Base-by-base conservation (phyloP, 2,113 vertebrate genomes). In the Melanerpes formicivorus region DNA sequence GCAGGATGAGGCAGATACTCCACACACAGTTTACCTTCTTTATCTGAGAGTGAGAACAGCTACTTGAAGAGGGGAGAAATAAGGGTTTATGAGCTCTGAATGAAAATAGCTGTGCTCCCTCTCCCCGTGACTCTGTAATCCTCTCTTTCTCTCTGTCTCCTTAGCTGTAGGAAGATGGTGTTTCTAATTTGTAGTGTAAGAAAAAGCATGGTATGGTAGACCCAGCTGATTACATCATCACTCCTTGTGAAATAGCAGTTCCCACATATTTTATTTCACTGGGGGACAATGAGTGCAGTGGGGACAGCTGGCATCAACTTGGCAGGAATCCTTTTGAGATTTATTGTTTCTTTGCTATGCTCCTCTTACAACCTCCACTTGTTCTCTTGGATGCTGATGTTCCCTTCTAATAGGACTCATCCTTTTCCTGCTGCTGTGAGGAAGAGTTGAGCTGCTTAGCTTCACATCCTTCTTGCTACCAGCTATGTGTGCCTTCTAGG, bases 241-340 rank as follows among this genome's bases (percentile, higher is more conserved):
- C 52, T 91, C 88, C 81, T 89, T 84, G 88, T 74, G 83, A 86
- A 87, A 80, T 50, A 93, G 70, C 76, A 60, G 74, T 88, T 91
- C 76, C 71, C 65, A n/a, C 5, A 13, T 66, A 21, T 87, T 90
- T 85, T 73, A n/a, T 80, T 70, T 56, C 90, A 17, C 27, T 7
- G 19, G 29, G 25, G 76, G 32, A 83, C 44, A 83, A 30, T 4
- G 30, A 73, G 37, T 34, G n/a, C 13, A 9, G 26, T 66, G 66
- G 50, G 80, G 66, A 44, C 30, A 93, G 77, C 72, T 84, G 79
- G 70, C 32, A 25, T 29, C 37, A 79, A 34, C 71, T 77, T 84
- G 80, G 80, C 85, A 75, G 70, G 87, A 52, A 60, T 70, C 58
- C 70, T 86, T 88, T 67, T 62, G 73, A 93, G 92, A 88, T 65